Evolutionary conservation across 2,888 invertebrate species (phyloP).

Genomic region (Aethes cnicana): DNA sequence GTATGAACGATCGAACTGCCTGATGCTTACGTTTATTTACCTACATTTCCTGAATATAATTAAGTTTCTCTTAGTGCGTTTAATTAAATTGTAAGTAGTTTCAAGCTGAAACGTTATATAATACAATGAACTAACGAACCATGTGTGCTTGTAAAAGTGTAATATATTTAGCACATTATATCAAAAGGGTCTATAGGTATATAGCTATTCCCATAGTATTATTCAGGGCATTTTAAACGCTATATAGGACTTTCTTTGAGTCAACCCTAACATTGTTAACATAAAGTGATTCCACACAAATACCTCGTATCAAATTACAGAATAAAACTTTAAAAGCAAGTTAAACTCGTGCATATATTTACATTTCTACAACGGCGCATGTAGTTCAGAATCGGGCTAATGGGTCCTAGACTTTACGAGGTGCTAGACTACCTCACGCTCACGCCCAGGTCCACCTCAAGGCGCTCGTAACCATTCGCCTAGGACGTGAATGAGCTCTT

Average conservation of each 20-base stretch:
- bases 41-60: conserved; percentile 24
- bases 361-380: conserved; percentile 30
- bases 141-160: conserved; percentile 13
- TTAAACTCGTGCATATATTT: conserved; percentile 12
- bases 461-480: conserved; percentile 42
- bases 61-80: conserved; percentile 24
- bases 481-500: conserved; percentile 45
- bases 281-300: background rate
- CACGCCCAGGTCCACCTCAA: conserved; percentile 35
- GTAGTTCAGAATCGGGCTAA: conserved; percentile 36
- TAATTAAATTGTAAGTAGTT: conserved; percentile 30
- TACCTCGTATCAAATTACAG: conserved; percentile 23
- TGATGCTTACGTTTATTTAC: conserved; percentile 29
- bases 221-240: background rate
- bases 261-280: background rate
- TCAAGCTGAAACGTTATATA: conserved; percentile 24
- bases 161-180: conserved; percentile 13
- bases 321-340: background rate
- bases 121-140: conserved; percentile 26
- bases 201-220: too few species aligned
- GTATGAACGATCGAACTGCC: conserved; percentile 16
- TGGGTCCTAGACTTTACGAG: conserved; percentile 48
- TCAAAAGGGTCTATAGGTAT: too few species aligned
- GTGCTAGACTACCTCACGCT: conserved; percentile 46
- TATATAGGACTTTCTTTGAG: too few species aligned